A percentile compares a stretch with the other conserved stretches of the same genome.
Evolutionary conservation across 2,888 invertebrate genomes (phyloP).

Genomic region (Julus scandinavius): DNA sequence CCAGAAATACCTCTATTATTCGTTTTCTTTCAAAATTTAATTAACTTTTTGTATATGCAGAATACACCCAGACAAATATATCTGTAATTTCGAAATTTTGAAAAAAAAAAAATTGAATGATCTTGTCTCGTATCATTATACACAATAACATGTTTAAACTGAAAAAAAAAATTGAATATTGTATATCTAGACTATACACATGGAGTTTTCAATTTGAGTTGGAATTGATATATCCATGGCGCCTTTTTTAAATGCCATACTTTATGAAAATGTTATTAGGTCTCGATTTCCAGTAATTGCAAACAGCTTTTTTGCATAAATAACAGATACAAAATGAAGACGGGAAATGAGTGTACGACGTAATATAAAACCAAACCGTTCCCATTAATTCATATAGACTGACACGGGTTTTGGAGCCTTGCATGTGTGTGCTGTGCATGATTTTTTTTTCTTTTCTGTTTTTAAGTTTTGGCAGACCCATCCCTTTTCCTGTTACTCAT

Average conservation of each 20-base stretch:
- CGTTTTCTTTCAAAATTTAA: not conserved
- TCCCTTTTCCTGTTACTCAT: conserved; percentile 39
- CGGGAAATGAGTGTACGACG: not conserved
- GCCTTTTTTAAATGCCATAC: not conserved
- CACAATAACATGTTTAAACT: too few relatives aligned
- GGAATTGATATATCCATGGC: not conserved
- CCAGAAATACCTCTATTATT: not conserved
- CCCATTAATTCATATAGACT: not conserved
- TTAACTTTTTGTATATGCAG: not conserved
- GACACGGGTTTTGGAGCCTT: not conserved
- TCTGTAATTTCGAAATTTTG: too few relatives aligned
- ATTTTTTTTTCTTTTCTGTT: not conserved
- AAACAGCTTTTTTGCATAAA: not conserved
- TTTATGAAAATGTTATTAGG: not conserved
- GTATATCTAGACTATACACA: not conserved
- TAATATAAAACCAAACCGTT: conserved; percentile 12
- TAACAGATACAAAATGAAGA: not conserved
- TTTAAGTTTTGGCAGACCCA: conserved; percentile 35
- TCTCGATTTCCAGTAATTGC: not conserved
- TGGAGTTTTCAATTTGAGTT: not conserved
- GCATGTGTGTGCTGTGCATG: not conserved
- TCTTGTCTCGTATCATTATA: too few relatives aligned
- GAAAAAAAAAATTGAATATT: too few relatives aligned
- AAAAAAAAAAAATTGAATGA: too few relatives aligned
- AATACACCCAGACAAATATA: too few relatives aligned